Evolutionary conservation across 2,113 vertebrate species (phyloP).

Genomic region (Axis porcinus): DNA sequence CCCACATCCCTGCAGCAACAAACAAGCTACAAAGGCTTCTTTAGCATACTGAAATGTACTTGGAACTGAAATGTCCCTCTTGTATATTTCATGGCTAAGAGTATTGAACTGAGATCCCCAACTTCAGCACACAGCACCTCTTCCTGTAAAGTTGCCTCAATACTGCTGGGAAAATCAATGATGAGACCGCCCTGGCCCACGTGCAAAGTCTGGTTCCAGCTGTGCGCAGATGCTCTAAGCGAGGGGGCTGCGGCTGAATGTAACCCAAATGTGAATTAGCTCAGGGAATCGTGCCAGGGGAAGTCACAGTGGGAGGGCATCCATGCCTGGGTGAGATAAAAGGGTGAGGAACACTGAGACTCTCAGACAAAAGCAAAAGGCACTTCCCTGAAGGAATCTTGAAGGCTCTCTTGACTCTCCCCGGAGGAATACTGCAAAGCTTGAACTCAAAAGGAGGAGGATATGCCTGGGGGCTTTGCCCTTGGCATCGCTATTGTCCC

Average conservation of each 20-base stretch:
- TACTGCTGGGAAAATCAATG: neutral
- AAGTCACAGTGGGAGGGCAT: neutral
- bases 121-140: neutral
- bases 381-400: neutral
- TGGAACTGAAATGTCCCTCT: neutral
- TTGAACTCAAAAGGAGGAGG: neutral
- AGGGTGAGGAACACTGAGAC: neutral
- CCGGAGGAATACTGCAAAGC: neutral
- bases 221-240: neutral
- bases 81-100: neutral
- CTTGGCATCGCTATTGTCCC: neutral
- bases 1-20: neutral
- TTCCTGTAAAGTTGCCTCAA: neutral
- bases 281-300: neutral
- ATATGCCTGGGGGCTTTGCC: accelerated
- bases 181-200: neutral
- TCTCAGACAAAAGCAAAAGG: neutral
- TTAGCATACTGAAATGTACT: neutral
- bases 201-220: neutral
- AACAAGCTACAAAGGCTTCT: neutral
- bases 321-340: neutral
- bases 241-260: neutral
- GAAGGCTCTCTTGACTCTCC: neutral
- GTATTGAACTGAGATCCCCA: neutral
- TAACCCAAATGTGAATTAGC: neutral